Conservation (phyloP, 2,888 invertebrate species). For the Pasiphila rectangulata region DNA sequence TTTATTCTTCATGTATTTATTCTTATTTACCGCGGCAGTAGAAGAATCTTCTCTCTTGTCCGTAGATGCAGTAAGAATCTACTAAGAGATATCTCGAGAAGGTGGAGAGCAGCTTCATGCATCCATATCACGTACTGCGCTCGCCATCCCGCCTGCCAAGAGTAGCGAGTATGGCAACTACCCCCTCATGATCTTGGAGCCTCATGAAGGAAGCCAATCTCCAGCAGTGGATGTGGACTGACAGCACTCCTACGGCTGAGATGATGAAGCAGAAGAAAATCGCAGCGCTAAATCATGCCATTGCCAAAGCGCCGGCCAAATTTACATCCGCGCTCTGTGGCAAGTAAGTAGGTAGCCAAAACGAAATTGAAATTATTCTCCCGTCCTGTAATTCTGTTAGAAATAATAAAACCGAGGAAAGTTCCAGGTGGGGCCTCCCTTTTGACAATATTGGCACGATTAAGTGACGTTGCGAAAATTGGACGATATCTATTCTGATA, state of each 20-base stretch:
- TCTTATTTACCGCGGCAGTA: no score
- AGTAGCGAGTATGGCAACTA: no score
- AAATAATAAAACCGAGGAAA: conserved; percentile 15
- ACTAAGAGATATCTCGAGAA: no score
- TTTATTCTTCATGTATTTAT: no score
- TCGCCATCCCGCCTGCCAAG: no score
- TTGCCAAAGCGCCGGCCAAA: not conserved
- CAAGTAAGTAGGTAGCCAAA: not conserved
- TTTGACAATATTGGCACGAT: conserved; percentile 9
- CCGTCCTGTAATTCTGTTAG: conserved; percentile 8
- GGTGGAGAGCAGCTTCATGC: no score
- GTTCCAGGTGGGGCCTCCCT: conserved; percentile 14
- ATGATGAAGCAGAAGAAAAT: not conserved
- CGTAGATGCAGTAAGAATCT: no score
- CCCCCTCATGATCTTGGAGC: no score
- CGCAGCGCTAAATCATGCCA: not conserved
- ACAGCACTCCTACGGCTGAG: no score
- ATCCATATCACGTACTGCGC: no score
- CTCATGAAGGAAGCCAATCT: no score
- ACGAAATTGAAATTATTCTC: conserved; percentile 12
- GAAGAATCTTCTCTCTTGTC: no score
- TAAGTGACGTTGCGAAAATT: conserved; percentile 11
- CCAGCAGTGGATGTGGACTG: not conserved
- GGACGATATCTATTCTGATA: conserved; percentile 11
- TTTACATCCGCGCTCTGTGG: not conserved